Conservation (phyloP, 2,888 invertebrate genomes). For the Mellilla xanthometata region DNA sequence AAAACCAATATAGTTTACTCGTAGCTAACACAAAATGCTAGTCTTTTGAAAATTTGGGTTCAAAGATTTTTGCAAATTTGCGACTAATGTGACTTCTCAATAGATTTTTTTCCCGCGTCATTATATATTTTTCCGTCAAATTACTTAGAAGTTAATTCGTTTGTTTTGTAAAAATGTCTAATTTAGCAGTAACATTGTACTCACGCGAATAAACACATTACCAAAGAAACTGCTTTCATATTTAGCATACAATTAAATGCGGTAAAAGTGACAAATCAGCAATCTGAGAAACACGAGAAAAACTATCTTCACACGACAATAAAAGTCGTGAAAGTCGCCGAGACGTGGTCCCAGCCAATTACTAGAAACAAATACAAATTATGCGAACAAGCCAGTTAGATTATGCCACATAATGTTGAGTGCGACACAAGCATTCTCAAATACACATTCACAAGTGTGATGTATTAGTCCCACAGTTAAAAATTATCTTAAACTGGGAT, state of each 20-base stretch:
- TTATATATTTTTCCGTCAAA: too few species aligned
- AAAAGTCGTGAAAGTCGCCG: constrained; percentile 37
- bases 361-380: constrained; percentile 38
- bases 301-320: constrained; percentile 40
- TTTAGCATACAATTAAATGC: constrained; percentile 26
- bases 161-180: too few species aligned
- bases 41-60: too few species aligned
- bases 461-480: constrained; percentile 13
- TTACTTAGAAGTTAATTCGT: too few species aligned
- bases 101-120: too few species aligned
- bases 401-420: constrained; percentile 10
- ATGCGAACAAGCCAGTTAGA: constrained; percentile 25
- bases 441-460: constrained; percentile 4
- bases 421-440: constrained; percentile 14
- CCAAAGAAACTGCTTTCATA: constrained; percentile 24
- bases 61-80: too few species aligned
- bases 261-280: constrained; percentile 32
- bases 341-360: constrained; percentile 27
- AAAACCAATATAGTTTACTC: too few species aligned
- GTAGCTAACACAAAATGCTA: too few species aligned
- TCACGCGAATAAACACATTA: constrained; percentile 1
- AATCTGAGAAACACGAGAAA: constrained; percentile 27
- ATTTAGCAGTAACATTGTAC: too few species aligned
- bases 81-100: too few species aligned
- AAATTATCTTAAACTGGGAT: constrained; percentile 18